Conservation (phyloP, 2,888 invertebrate genomes). For the Parapristionchus giblindavisi region DNA sequence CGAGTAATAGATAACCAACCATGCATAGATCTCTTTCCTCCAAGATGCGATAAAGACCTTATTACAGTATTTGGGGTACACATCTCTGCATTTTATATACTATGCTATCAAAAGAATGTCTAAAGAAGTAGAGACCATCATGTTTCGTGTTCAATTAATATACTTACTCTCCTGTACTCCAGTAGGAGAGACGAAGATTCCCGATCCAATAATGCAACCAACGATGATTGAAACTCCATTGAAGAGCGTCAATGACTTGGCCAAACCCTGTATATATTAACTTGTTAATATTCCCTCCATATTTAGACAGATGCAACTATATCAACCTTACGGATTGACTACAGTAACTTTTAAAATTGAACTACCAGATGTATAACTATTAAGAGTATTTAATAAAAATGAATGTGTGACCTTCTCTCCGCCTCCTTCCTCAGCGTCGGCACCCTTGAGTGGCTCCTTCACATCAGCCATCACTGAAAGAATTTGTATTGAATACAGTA, state of each 20-base stretch:
- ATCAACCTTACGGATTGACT: too few species aligned
- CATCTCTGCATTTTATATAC: background rate
- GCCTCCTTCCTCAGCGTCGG: slow-evolving; percentile 8
- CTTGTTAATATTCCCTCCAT: background rate
- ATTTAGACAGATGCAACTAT: too few species aligned
- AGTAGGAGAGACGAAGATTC: slow-evolving; percentile 67
- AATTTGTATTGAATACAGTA: too few species aligned
- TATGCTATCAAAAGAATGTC: background rate
- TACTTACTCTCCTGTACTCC: slow-evolving; percentile 66
- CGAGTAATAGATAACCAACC: too few species aligned
- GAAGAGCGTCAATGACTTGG: slow-evolving; percentile 61
- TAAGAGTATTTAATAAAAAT: background rate
- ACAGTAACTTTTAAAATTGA: too few species aligned
- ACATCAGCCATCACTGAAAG: slow-evolving; percentile 8
- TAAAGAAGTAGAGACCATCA: background rate
- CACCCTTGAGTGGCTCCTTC: slow-evolving; percentile 27
- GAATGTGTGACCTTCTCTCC: slow-evolving; percentile 3
- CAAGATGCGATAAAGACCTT: background rate
- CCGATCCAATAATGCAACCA: slow-evolving; percentile 67
- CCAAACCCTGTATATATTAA: slow-evolving; percentile 46
- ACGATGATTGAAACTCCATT: slow-evolving; percentile 68
- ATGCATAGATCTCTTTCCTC: too few species aligned
- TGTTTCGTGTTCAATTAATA: background rate
- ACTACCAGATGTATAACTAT: too few species aligned
- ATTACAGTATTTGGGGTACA: background rate